phyloP scores from a whole-genome alignment of 2,888 invertebrate genomes.

The Drosophila gaucha region DNA sequence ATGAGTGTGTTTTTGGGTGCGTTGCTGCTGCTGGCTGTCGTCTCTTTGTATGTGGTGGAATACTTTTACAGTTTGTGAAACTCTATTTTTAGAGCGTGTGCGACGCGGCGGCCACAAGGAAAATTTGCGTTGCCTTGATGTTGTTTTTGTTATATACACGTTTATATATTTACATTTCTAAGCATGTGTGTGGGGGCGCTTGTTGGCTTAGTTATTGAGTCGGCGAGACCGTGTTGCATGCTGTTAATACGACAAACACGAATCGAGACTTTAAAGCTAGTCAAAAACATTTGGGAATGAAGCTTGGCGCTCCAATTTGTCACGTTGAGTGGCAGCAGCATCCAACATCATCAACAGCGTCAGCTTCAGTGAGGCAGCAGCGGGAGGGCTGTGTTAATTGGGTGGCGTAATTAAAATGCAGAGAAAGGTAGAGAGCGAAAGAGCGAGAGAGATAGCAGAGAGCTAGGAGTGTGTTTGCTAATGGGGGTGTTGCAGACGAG shows the following conservation, averaged over 20 bases:
- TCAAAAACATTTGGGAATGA: slow-evolving; percentile 42
- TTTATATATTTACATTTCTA: slow-evolving; percentile 28
- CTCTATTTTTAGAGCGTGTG: slow-evolving; percentile 75
- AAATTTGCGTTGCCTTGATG: slow-evolving; percentile 54
- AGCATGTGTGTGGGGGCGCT: slow-evolving; percentile 60
- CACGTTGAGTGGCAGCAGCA: slow-evolving; percentile 22
- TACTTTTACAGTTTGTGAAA: slow-evolving; percentile 79
- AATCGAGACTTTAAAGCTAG: slow-evolving; percentile 47
- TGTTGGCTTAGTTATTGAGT: slow-evolving; percentile 64
- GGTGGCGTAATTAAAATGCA: slow-evolving; percentile 69
- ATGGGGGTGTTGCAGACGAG: slow-evolving; percentile 25
- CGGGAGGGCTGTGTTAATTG: slow-evolving; percentile 59
- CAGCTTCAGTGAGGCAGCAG: neutral
- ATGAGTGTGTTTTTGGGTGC: slow-evolving; percentile 46
- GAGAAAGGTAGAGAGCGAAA: slow-evolving; percentile 8
- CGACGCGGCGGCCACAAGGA: slow-evolving; percentile 68
- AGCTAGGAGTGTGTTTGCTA: slow-evolving; percentile 11
- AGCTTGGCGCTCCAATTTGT: slow-evolving; percentile 57
- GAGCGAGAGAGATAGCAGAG: neutral
- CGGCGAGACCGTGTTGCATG: slow-evolving; percentile 49
- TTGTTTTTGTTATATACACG: slow-evolving; percentile 22
- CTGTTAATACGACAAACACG: slow-evolving; percentile 72
- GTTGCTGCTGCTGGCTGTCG: slow-evolving; percentile 26
- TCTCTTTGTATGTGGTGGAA: slow-evolving; percentile 76
- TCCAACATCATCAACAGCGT: neutral